A percentile compares a stretch with the other conserved stretches of the same genome.
Evolutionary conservation across 2,113 vertebrate genomes (phyloP).

Genomic region (Heloderma charlesbogerti): DNA sequence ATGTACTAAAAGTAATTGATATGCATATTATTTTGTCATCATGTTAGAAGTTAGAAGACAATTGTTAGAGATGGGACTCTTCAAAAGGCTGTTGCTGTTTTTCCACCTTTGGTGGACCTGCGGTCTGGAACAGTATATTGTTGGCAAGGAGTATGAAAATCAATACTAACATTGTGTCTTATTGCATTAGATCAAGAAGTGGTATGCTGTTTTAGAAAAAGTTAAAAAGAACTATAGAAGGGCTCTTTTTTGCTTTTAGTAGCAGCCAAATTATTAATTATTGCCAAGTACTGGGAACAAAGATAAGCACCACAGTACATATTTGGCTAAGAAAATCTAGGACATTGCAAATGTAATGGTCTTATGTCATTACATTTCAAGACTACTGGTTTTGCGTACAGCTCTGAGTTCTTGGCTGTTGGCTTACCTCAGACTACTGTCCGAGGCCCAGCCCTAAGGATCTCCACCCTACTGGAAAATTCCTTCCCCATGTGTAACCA

Average conservation of each 20-base stretch:
- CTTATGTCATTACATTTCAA: background rate
- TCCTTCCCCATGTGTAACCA: background rate
- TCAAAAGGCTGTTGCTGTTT: background rate
- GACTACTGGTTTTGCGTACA: background rate
- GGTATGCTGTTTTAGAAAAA: background rate
- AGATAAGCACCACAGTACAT: background rate
- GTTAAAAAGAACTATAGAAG: background rate
- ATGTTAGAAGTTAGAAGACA: background rate
- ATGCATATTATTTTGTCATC: too few relatives aligned
- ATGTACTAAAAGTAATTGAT: background rate
- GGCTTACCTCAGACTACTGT: background rate
- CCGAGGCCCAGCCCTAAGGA: background rate
- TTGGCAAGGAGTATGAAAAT: background rate
- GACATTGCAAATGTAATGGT: background rate
- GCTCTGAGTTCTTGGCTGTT: background rate
- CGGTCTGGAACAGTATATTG: background rate
- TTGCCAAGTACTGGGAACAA: background rate
- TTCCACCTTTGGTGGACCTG: background rate
- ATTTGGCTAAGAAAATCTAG: background rate
- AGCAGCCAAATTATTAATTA: constrained; percentile 5
- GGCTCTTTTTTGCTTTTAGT: background rate
- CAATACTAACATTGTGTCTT: background rate
- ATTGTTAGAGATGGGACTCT: background rate
- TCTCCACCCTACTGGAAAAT: background rate
- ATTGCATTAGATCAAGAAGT: background rate